Base-by-base conservation (phyloP, 2,888 invertebrate species). In the Hydropsyche betteni region DNA sequence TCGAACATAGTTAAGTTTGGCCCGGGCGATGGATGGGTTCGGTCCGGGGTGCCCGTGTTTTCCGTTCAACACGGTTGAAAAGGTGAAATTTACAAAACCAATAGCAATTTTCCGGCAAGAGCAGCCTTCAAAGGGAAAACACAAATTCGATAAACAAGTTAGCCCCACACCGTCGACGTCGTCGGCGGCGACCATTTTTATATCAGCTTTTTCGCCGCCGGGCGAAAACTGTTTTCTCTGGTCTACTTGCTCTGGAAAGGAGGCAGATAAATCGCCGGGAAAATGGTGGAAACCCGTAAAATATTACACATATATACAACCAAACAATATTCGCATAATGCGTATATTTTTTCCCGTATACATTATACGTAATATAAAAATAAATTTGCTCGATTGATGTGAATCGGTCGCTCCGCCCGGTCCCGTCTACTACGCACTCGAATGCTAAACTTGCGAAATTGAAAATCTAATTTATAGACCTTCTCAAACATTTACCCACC, bases 31-130 rank as follows among this genome's bases (percentile, higher is more conserved):
- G 58, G 58, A 58, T 58, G 58, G 58, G 14, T 58, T 64, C 64
- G 64, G 12, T n/a, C 33, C 64, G 36, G 12, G 12, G 52, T 53
- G 12, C 6, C 33, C 64, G 36, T 34, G 12, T 70, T 70, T 70
- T 70, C 55, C 55, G 58, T 72, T 53, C 58, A 58, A 38, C 38
- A 34, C 72, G 72, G 72, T 72, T 72, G 75, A 75, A 75, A 70
- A 70, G 75, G 70, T 69, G 70, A 75, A 75, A 75, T 75, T 75
- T 69, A 70, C 58, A 75, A 75, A 70, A 75, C 75, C 70, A 75
- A 75, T 75, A 75, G 75, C 69, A 75, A 75, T 75, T 75, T 75
- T 75, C 75, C 75, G 75, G 75, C 70, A 58, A 70, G 70, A 69
- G 75, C 69, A 44, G 61, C 70, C 69, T 61, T 75, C 75, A 75